phyloP scores from a whole-genome alignment of 2,113 vertebrate genomes.

The Marcusenius ussheri region DNA sequence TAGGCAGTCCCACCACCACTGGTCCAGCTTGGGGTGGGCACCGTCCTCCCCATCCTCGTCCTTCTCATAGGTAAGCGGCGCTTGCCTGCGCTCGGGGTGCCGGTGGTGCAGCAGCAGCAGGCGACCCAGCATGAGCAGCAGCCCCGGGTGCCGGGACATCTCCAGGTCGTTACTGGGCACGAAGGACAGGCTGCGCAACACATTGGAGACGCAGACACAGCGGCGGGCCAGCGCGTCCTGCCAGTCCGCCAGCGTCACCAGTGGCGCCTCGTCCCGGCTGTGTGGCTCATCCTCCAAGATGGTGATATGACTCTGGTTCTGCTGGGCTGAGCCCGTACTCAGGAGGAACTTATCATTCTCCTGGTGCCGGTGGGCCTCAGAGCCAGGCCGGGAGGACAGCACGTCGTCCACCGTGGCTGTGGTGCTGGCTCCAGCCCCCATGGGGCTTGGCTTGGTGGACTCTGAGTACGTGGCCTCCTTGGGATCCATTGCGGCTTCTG shows the following conservation, averaged over 20 bases:
- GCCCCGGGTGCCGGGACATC: conserved; percentile 94
- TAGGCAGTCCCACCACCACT: conserved; percentile 99
- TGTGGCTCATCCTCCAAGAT: conserved; percentile 94
- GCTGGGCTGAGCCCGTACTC: conserved; percentile 69
- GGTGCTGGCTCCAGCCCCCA: not conserved
- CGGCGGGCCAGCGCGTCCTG: conserved; percentile 90
- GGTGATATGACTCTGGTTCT: conserved; percentile 78
- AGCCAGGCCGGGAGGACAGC: conserved; percentile 72
- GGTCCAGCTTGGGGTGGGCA: conserved; percentile 84
- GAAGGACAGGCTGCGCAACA: conserved; percentile 93
- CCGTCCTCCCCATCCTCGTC: conserved; percentile 91
- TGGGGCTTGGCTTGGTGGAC: conserved; percentile 17
- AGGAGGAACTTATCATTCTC: conserved; percentile 73
- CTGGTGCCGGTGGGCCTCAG: conserved; percentile 60
- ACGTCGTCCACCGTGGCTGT: conserved; percentile 84
- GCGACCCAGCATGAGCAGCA: conserved; percentile 87
- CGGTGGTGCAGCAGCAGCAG: conserved; percentile 91
- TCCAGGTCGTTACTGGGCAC: conserved; percentile 91
- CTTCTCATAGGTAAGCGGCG: conserved; percentile 90
- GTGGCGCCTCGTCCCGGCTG: conserved; percentile 93
- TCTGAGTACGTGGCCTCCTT: conserved; percentile 50
- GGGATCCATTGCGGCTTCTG: conserved; percentile 39
- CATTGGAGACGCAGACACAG: conserved; percentile 91
- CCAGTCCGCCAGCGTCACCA: conserved; percentile 90
- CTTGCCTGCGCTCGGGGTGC: conserved; percentile 93